Evolutionary conservation across 2,797 vertebrate genomes (phyloP).

Genomic region (Chaetodon trifasciatus): DNA sequence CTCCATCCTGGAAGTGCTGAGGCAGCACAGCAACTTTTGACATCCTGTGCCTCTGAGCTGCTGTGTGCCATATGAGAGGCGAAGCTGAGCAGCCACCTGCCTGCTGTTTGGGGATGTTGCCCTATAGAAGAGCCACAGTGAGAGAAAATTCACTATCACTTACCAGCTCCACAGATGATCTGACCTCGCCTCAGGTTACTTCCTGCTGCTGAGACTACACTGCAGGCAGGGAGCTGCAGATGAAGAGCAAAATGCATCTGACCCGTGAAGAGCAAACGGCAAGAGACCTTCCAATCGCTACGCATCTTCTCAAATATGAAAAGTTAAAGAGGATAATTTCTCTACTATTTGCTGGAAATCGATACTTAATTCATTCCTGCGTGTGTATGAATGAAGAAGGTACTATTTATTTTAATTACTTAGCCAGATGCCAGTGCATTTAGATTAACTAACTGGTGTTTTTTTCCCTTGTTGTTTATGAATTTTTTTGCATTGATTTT

Average conservation of each 20-base stretch:
- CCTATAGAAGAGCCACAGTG: constrained; percentile 32
- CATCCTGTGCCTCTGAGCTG: neutral
- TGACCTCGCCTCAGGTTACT: constrained; percentile 49
- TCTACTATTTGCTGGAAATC: neutral
- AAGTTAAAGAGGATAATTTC: neutral
- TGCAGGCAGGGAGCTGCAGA: constrained; percentile 31
- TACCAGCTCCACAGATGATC: constrained; percentile 47
- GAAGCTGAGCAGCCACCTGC: constrained; percentile 39
- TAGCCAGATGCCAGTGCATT: constrained; percentile 1
- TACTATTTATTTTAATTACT: neutral
- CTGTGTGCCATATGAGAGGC: neutral
- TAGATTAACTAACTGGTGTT: neutral
- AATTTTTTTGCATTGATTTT: neutral
- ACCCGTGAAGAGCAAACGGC: constrained; percentile 40
- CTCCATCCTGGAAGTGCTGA: constrained; percentile 32
- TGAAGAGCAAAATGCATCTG: constrained; percentile 38
- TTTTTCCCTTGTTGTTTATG: neutral
- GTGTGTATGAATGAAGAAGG: neutral
- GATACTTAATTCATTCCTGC: neutral
- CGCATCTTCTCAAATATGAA: neutral
- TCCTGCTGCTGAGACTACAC: constrained; percentile 42
- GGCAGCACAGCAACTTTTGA: constrained; percentile 23
- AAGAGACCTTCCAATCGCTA: neutral
- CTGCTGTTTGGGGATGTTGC: constrained; percentile 36
- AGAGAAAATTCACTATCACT: constrained; percentile 44